A percentile compares a stretch with the other conserved stretches of the same genome.
These are phyloP conservation scores for Lycaena phlaeas DNA, from an alignment of 2,888 invertebrate genomes.

Conservation along the genomic window DNA sequence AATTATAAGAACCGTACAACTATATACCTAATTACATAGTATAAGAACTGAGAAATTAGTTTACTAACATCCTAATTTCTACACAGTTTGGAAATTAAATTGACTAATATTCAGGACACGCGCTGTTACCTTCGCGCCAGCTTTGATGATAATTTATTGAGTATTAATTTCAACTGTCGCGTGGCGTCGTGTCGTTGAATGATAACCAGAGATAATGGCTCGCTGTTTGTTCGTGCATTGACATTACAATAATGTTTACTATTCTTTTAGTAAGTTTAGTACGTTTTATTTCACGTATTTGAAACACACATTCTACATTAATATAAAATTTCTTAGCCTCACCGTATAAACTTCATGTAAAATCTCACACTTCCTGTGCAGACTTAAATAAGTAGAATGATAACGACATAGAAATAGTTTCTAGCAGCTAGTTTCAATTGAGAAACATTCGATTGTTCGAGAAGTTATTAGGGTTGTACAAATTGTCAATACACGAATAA, in stretches of 20 bases:
- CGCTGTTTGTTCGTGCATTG: constrained; percentile 2
- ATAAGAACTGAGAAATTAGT: constrained; percentile 17
- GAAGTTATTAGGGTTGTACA: no score
- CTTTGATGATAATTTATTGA: background rate
- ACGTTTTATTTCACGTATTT: no score
- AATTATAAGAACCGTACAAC: constrained; percentile 5
- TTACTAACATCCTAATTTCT: constrained; percentile 28
- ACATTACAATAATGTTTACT: background rate
- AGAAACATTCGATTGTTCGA: no score
- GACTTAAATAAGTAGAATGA: no score
- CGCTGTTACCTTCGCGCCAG: constrained; percentile 10
- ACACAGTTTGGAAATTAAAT: constrained; percentile 52
- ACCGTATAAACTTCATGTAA: constrained; percentile 1
- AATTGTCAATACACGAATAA: constrained; percentile 4
- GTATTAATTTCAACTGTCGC: background rate
- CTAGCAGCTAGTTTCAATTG: no score
- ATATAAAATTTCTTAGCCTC: no score
- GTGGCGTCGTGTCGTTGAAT: background rate
- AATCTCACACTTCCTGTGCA: no score
- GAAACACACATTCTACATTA: no score
- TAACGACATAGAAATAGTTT: no score
- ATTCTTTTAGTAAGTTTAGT: background rate
- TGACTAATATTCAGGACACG: constrained; percentile 57
- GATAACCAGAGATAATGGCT: constrained; percentile 6
- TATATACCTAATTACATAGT: constrained; percentile 23